Conservation (phyloP, 2,888 invertebrate species). For the Sisyra terminalis region DNA sequence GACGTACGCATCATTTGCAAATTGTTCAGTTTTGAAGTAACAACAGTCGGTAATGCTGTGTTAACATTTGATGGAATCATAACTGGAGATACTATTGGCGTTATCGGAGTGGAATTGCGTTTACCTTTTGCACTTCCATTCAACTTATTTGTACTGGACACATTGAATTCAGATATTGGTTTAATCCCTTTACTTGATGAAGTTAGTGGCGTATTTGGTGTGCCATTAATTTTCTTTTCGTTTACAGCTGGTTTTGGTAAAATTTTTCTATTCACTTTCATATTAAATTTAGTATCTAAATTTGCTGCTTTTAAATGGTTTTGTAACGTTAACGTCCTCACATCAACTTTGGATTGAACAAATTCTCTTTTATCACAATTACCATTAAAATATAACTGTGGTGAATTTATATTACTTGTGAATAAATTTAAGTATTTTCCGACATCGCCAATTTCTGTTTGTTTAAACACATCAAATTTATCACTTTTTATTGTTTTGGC, state of each 20-base stretch:
- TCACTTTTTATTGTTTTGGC: constrained; percentile 2
- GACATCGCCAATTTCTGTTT: constrained; percentile 1
- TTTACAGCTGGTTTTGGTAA: constrained; percentile 23
- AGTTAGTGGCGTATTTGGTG: constrained; percentile 23
- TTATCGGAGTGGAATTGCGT: neutral
- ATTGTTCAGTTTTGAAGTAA: constrained; percentile 20
- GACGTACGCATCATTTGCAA: constrained; percentile 23
- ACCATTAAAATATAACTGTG: constrained; percentile 9
- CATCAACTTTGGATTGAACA: constrained; percentile 18
- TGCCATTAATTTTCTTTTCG: neutral
- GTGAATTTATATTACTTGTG: constrained; percentile 3
- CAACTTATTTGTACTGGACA: neutral
- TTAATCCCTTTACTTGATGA: constrained; percentile 23
- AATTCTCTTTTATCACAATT: constrained; percentile 7
- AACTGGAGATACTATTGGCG: neutral
- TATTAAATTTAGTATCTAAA: constrained; percentile 18
- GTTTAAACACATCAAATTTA: constrained; percentile 5
- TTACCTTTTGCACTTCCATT: neutral
- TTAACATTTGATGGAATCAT: constrained; percentile 7
- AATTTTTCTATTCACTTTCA: constrained; percentile 21
- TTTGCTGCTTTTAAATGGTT: constrained; percentile 17
- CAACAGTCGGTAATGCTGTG: constrained; percentile 7
- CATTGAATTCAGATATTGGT: neutral
- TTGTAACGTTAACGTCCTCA: constrained; percentile 19
- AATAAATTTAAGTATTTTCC: constrained; percentile 7